Conservation (phyloP, 2,797 vertebrate species). For the Mastacembelus armatus region DNA sequence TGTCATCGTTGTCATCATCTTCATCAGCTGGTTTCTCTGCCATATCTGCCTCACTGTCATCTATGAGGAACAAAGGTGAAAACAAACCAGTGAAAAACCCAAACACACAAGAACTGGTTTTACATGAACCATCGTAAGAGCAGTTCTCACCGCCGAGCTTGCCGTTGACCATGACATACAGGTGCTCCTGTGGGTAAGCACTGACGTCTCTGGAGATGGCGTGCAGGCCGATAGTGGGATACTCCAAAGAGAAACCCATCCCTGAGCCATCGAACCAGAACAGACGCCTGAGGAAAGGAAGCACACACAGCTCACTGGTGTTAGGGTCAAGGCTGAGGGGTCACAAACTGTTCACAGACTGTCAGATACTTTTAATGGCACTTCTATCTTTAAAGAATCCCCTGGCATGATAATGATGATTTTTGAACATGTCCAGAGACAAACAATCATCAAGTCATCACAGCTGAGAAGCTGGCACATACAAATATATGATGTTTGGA, state of each 20-base stretch:
- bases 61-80: conserved; percentile 42
- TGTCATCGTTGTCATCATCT: conserved; percentile 79
- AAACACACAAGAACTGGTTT: too few relatives aligned
- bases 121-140: background rate
- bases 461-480: too few relatives aligned
- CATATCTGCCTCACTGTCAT: conserved; percentile 87
- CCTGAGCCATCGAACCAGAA: conserved; percentile 94
- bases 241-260: conserved; percentile 93
- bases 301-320: background rate
- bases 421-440: too few relatives aligned
- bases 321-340: background rate
- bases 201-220: conserved; percentile 92
- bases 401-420: too few relatives aligned
- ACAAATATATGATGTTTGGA: too few relatives aligned
- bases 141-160: conserved; percentile 86
- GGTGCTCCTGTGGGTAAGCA: conserved; percentile 91
- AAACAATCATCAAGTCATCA: too few relatives aligned
- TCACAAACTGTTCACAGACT: background rate
- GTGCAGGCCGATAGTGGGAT: conserved; percentile 93
- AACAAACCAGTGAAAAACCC: background rate
- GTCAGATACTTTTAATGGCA: background rate
- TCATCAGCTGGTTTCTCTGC: conserved; percentile 69
- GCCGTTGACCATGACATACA: conserved; percentile 97
- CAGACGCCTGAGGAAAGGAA: conserved; percentile 81
- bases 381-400: background rate